Conservation (phyloP, 30 jellyfish, hydroid and myxozoan genomes). For the Aurelia coerulea region DNA sequence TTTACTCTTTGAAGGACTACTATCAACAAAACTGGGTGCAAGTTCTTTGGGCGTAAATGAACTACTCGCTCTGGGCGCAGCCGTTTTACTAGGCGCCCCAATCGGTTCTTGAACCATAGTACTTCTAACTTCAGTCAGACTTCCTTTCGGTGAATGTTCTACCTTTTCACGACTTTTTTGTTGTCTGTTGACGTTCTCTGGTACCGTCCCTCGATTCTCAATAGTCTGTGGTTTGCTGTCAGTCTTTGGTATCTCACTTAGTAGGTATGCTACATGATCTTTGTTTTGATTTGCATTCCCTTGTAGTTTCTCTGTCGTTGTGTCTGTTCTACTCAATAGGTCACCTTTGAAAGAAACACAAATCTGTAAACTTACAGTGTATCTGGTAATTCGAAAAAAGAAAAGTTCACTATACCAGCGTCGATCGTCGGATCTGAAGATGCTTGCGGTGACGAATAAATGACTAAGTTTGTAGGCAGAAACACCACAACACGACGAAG, state of each 20-base stretch:
- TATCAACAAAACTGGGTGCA: constrained; percentile 17
- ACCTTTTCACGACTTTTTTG: not conserved
- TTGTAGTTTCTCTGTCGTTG: constrained; percentile 19
- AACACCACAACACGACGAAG: too few relatives aligned
- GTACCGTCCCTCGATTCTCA: not conserved
- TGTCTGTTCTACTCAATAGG: constrained; percentile 67
- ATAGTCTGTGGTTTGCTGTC: constrained; percentile 10
- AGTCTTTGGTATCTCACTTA: constrained; percentile 13
- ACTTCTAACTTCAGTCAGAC: not conserved
- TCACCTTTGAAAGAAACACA: constrained; percentile 58
- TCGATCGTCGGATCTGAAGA: too few relatives aligned
- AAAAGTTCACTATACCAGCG: too few relatives aligned
- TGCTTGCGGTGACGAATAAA: too few relatives aligned
- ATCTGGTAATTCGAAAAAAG: not conserved
- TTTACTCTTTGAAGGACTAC: constrained; percentile 11
- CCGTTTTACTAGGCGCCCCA: not conserved
- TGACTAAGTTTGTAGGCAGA: too few relatives aligned
- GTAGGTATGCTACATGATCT: constrained; percentile 13
- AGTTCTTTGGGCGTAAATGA: constrained; percentile 28
- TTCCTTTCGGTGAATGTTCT: not conserved
- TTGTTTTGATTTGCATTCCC: constrained; percentile 2
- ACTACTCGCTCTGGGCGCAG: not conserved
- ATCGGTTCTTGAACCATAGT: not conserved
- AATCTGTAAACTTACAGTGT: too few relatives aligned
- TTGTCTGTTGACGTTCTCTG: constrained; percentile 5